Percentiles rank a stretch among this genome's conserved stretches.
phyloP scores from a whole-genome alignment of 2,888 invertebrate genomes.

The Priocnemis perturbator region DNA sequence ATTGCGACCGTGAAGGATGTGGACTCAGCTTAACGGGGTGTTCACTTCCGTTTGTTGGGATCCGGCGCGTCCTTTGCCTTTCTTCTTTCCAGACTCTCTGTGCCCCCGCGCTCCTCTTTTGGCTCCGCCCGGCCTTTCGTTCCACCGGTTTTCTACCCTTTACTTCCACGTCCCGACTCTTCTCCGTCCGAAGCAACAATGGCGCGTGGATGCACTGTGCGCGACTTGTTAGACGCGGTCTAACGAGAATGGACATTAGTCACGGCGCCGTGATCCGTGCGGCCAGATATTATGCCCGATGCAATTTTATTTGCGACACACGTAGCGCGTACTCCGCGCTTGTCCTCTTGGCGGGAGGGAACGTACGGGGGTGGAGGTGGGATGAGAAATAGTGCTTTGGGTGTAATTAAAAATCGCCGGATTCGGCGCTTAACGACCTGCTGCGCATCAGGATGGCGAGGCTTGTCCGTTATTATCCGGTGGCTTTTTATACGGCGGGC shows the following conservation, averaged over 20 bases:
- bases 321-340: too few species aligned
- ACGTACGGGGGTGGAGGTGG: too few species aligned
- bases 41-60: slow-evolving; percentile 33
- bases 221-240: slow-evolving; percentile 41
- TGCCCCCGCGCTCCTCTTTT: slow-evolving; percentile 7
- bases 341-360: too few species aligned
- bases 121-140: neutral
- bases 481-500: too few species aligned
- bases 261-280: slow-evolving; percentile 41
- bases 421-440: too few species aligned
- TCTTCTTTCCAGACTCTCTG: slow-evolving; percentile 7
- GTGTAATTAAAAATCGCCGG: too few species aligned
- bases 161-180: neutral
- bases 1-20: slow-evolving; percentile 13
- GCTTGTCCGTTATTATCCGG: too few species aligned
- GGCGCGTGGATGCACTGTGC: slow-evolving; percentile 16
- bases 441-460: too few species aligned
- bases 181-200: slow-evolving; percentile 8
- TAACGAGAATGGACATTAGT: slow-evolving; percentile 53
- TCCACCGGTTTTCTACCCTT: slow-evolving; percentile 6
- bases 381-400: too few species aligned
- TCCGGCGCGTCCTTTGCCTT: slow-evolving; percentile 45
- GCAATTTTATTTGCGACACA: slow-evolving; percentile 28
- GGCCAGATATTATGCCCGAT: slow-evolving; percentile 47
- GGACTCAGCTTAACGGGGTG: slow-evolving; percentile 18